Base-by-base conservation (phyloP, 2,113 vertebrate species). In the Atractosteus spatula region DNA sequence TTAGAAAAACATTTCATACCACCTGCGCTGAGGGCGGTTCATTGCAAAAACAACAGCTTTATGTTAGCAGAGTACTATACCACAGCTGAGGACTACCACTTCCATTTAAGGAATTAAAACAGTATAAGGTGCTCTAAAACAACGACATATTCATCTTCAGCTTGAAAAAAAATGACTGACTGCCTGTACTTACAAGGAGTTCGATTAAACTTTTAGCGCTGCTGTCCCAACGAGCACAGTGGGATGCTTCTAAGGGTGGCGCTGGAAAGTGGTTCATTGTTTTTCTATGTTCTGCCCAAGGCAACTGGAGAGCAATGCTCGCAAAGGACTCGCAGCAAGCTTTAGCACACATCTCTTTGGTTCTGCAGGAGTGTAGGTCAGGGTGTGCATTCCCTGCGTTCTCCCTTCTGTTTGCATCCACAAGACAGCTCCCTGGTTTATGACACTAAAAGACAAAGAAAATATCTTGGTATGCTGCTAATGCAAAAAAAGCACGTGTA, bases 191-290 rank as follows among this genome's bases (percentile, higher is more conserved):
- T 83, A 99, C 97, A 81, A 98, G 94, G 76, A 97, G 93, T 84
- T 97, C 95, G 85, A 91, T 90, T 78, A 98, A 92, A 84, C 92
- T 97, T 85, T 95, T 96, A 74, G 90, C 86, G 83, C 90, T 86
- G 87, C 86, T 90, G 82, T 89, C 90, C 77, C 82, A 78, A 88
- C 88, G 64, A 81, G 89, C 80, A 75, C 86, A 84, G 82, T 57
- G 17, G 61, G 88, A 89, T 10, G 80, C 80, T 80, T 93, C 89
- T 75, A 88, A 78, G 51, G 86, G 79, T 2, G 29, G 29, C 78
- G 88, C 85, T 73, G 82, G 79, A 56, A 90, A 88, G 77, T 87
- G 89, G 85, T 86, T 82, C 66, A 84, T 72, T 2, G 83, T 91
- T 84, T 89, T 93, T 74, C 91, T 89, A 64, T 89, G 92, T 77